phyloP scores from a whole-genome alignment of 1,140 invertebrate genomes.

The Drosophila paulistorum region DNA sequence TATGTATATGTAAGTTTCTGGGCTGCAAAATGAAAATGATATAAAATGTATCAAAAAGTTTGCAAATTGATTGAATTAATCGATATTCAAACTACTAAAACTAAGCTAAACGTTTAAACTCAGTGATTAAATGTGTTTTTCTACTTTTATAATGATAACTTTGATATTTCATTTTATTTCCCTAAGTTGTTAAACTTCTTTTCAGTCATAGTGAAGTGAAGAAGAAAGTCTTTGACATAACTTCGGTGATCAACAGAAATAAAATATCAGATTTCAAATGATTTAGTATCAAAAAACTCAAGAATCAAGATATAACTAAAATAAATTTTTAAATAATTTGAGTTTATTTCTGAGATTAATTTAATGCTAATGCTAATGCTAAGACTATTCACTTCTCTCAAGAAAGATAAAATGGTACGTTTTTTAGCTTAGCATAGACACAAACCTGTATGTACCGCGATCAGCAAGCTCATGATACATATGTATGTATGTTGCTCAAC shows the following conservation, averaged over 20 bases:
- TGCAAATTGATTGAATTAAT: neutral
- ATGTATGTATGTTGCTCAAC: neutral
- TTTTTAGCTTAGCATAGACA: conserved; percentile 31
- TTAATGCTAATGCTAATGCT: too few relatives aligned
- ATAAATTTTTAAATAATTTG: too few relatives aligned
- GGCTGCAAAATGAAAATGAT: neutral
- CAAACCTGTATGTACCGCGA: conserved; percentile 15
- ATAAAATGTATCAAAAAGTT: neutral
- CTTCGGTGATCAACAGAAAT: too few relatives aligned
- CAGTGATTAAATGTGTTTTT: conserved; percentile 49
- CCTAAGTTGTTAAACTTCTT: too few relatives aligned
- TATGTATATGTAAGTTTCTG: neutral
- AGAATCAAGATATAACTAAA: too few relatives aligned
- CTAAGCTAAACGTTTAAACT: conserved; percentile 40
- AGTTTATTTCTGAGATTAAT: too few relatives aligned
- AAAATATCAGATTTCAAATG: too few relatives aligned
- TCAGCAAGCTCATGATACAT: conserved; percentile 5
- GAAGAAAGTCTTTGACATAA: too few relatives aligned
- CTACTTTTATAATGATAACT: neutral
- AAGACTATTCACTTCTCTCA: too few relatives aligned
- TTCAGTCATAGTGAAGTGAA: too few relatives aligned
- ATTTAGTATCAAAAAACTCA: too few relatives aligned
- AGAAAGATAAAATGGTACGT: neutral
- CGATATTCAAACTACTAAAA: conserved; percentile 12
- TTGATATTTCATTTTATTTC: neutral